Evolutionary conservation across 2,113 vertebrate genomes (phyloP).

Genomic region (Trinectes maculatus): DNA sequence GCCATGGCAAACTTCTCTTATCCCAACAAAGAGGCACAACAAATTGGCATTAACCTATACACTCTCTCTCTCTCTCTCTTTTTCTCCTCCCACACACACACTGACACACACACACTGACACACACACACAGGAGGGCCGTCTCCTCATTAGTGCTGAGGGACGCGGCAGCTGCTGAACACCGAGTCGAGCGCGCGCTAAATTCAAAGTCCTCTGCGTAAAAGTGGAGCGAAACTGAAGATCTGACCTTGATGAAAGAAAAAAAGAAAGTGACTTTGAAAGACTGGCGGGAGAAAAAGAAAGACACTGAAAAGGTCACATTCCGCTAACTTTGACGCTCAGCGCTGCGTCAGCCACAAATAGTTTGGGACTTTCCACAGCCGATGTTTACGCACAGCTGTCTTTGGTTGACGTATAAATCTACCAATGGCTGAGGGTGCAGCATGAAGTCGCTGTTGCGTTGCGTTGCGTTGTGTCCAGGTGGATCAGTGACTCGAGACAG

Average conservation of each 20-base stretch:
- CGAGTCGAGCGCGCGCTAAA: constrained; percentile 51
- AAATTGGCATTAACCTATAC: constrained; percentile 44
- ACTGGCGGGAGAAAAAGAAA: not conserved
- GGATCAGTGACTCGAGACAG: constrained; percentile 11
- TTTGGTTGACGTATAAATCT: not conserved
- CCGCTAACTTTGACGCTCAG: constrained; percentile 5
- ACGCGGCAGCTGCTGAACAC: constrained; percentile 22
- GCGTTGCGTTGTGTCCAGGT: constrained; percentile 7
- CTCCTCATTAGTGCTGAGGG: too few species aligned
- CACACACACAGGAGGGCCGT: not conserved
- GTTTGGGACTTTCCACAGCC: constrained; percentile 64
- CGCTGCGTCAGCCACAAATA: constrained; percentile 48
- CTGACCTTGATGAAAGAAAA: not conserved
- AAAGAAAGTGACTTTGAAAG: not conserved
- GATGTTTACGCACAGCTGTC: constrained; percentile 46
- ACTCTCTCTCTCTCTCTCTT: constrained; percentile 28
- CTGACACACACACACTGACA: too few species aligned
- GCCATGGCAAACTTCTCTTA: constrained; percentile 72
- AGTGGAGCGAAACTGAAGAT: too few species aligned
- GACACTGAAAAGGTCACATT: not conserved
- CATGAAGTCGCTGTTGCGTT: not conserved
- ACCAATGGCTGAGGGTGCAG: not conserved
- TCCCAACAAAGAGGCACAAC: constrained; percentile 53
- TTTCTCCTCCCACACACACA: constrained; percentile 25
- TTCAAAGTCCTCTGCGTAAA: constrained; percentile 60